Base-by-base conservation (phyloP, 2,113 vertebrate genomes). In the Lepus europaeus region DNA sequence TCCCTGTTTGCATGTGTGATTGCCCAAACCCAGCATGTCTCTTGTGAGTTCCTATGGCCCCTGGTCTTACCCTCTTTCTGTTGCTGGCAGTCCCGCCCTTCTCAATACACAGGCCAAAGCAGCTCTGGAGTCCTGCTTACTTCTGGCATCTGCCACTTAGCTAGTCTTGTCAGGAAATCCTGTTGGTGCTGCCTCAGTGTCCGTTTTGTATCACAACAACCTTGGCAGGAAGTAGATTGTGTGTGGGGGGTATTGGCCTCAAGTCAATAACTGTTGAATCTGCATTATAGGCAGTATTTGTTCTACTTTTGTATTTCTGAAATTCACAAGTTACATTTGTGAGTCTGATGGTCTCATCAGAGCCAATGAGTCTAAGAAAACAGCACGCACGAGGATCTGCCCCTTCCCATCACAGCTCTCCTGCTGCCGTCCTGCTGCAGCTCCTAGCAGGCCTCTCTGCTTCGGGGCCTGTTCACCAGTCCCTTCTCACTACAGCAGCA, bases 301-400 rank as follows among this genome's bases (percentile, higher is more conserved):
- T 33, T 87, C 49, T 77, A 5, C 61, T 51, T 87, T 17, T 31
- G 16, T 90, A 12, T 70, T 45, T 89, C 91, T 88, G 89, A 87
- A 91, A 85, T 72, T 22, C 56, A n/a, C 33, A 51, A 12, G 36
- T 73, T 76, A 3, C 45, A 36, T 39, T 33, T 66, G 27, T 7
- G 56, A 68, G 31, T 53, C 8, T 81, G 51, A 72, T 61, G 45
- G 25, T 23, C 39, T 74, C 45, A 33, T 29, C 22, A 39, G 12
- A 78, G 17, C 69, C 49, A 59, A 0, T 63, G 63, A 31, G 27
- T 70, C 13, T 61, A 64, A 90, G 82, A 51, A 87, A 33, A 2
- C 23, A 12, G 69, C 27, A 19, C 33, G 36, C 6, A 20, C 4
- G 2, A 45, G 73, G 33, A 68, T 79, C 45, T 66, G 87, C 29